Evolutionary conservation across 1,140 invertebrate genomes (phyloP).

Genomic region (Schlechtendalia chinensis): DNA sequence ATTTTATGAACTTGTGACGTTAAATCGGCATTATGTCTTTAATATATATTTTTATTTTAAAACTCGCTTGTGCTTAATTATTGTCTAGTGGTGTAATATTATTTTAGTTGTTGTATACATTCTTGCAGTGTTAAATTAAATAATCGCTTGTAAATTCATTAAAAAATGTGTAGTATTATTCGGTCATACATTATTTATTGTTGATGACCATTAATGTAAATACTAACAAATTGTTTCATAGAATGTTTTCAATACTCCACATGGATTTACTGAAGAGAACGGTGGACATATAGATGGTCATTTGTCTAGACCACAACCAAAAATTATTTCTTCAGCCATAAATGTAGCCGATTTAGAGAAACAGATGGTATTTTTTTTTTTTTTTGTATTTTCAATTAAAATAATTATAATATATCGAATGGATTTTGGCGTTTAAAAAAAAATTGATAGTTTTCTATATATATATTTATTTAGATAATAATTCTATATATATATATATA

Average conservation of each 20-base stretch:
- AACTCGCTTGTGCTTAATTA: too few relatives aligned
- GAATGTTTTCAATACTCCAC: constrained; percentile 31
- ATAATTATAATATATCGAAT: not conserved
- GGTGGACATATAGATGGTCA: constrained; percentile 14
- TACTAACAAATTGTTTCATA: constrained; percentile 19
- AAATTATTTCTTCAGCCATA: constrained; percentile 32
- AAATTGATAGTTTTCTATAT: not conserved
- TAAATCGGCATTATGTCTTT: too few relatives aligned
- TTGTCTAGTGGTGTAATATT: too few relatives aligned
- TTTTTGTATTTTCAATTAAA: not conserved
- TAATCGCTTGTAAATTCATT: too few relatives aligned
- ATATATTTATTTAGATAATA: too few relatives aligned
- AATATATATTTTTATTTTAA: too few relatives aligned
- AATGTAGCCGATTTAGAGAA: constrained; percentile 41
- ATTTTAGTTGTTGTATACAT: too few relatives aligned
- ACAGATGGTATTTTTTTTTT: constrained; percentile 29
- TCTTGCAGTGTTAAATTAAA: too few relatives aligned
- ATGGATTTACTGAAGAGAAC: constrained; percentile 18
- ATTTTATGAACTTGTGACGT: not conserved
- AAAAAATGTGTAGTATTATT: too few relatives aligned
- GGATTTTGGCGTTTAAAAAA: not conserved
- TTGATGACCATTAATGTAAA: not conserved
- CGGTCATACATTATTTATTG: too few relatives aligned
- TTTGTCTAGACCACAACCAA: constrained; percentile 13
- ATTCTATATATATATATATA: too few relatives aligned